A percentile compares a stretch with the other conserved stretches of the same genome.
Conservation (phyloP, 2,113 vertebrate genomes). For the Brevimyrus niger region DNA sequence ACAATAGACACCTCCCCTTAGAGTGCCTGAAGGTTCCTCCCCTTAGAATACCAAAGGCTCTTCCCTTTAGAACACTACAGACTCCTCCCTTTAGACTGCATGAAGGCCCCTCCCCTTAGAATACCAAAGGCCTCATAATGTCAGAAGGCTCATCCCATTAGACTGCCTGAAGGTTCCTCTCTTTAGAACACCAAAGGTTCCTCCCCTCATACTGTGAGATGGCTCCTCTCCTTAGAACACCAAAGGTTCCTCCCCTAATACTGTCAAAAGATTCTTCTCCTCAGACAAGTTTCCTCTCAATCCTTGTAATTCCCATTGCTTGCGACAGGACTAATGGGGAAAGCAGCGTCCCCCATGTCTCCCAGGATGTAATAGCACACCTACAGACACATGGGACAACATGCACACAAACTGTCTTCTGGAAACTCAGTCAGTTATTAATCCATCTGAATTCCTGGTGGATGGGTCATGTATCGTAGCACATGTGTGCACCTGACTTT, state of each 20-base stretch:
- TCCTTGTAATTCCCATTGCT: not conserved
- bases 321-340: not conserved
- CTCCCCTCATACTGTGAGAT: not conserved
- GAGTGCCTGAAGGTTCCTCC: not conserved
- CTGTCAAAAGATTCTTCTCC: not conserved
- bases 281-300: not conserved
- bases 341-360: not conserved
- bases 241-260: accelerated
- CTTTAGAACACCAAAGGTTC: not conserved
- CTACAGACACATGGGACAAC: not conserved
- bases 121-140: not conserved
- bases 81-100: not conserved
- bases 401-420: not conserved
- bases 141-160: not conserved
- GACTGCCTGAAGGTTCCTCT: not conserved
- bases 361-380: not conserved
- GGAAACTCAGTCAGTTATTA: not conserved
- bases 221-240: not conserved
- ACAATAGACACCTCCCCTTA: not conserved
- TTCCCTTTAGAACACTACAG: not conserved
- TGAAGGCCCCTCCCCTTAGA: not conserved
- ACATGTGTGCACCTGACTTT: constrained; percentile 33
- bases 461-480: not conserved
- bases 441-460: not conserved
- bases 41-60: not conserved